Percentiles rank a stretch among this genome's conserved stretches.
Evolutionary conservation across 2,888 invertebrate genomes (phyloP).

Genomic region (Sialis fuliginosa): DNA sequence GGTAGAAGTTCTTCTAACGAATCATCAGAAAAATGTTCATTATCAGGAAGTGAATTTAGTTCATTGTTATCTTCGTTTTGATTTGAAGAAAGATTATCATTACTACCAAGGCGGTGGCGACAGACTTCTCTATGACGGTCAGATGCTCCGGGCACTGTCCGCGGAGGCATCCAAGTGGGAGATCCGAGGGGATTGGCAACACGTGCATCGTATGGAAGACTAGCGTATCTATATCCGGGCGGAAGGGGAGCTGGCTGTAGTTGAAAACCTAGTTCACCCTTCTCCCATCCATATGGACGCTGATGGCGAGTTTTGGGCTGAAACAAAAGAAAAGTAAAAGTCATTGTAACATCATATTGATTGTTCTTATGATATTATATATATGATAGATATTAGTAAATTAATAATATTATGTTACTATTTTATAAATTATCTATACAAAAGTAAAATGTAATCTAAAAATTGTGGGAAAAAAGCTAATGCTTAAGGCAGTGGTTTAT

Average conservation of each 20-base stretch:
- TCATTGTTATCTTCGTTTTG: conserved; percentile 21
- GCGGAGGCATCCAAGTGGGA: conserved; percentile 38
- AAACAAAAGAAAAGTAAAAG: conserved; percentile 15
- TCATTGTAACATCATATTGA: background rate
- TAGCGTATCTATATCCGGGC: conserved; percentile 45
- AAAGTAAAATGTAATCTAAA: too few species aligned
- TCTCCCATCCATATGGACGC: conserved; percentile 58
- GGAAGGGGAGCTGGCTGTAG: conserved; percentile 36
- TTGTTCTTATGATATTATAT: too few species aligned
- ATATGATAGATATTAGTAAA: too few species aligned
- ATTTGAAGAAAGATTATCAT: conserved; percentile 19
- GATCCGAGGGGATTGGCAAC: conserved; percentile 34
- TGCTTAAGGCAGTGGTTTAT: too few species aligned
- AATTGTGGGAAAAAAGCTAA: too few species aligned
- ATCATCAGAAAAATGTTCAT: conserved; percentile 65
- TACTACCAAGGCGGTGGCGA: conserved; percentile 25
- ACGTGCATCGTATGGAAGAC: conserved; percentile 42
- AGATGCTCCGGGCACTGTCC: conserved; percentile 50
- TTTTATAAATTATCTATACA: too few species aligned
- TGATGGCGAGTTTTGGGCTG: conserved; percentile 62
- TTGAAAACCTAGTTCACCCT: conserved; percentile 23
- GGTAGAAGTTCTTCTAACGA: conserved; percentile 62
- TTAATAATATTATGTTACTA: too few species aligned
- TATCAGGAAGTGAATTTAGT: conserved; percentile 27
- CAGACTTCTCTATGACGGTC: conserved; percentile 68